Evolutionary conservation across 2,113 vertebrate species (phyloP).

Genomic region (Glaucomys volans): DNA sequence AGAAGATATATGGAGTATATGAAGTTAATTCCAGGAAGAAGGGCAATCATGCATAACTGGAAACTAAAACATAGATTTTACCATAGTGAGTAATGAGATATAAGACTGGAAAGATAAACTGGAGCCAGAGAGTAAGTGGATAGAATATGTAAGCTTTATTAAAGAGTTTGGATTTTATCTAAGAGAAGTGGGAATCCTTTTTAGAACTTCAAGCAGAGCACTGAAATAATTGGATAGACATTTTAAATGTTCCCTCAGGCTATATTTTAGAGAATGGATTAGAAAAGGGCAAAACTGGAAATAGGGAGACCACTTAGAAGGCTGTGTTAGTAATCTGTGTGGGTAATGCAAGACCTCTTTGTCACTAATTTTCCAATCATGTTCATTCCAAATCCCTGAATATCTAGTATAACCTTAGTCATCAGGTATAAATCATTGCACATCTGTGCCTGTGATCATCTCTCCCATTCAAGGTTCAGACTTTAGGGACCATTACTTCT

Average conservation of each 20-base stretch:
- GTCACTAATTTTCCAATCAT: neutral
- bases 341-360: neutral
- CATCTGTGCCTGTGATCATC: neutral
- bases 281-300: neutral
- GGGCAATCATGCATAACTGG: neutral
- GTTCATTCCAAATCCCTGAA: neutral
- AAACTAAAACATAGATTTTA: neutral
- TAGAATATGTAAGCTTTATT: neutral
- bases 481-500: neutral
- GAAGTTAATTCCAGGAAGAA: neutral
- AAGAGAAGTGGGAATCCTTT: neutral
- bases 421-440: neutral
- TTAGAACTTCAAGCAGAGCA: neutral
- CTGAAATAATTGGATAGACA: conserved; percentile 24
- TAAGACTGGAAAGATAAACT: neutral
- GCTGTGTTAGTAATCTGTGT: neutral
- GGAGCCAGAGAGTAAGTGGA: neutral
- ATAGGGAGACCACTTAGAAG: neutral
- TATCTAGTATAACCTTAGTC: neutral
- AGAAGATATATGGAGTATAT: neutral
- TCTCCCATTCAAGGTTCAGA: neutral
- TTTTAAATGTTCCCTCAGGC: neutral
- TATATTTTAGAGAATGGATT: neutral
- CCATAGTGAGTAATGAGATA: neutral
- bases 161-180: neutral